Percentiles rank a stretch among this genome's conserved stretches.
These are phyloP conservation scores for Morone chrysops DNA, from an alignment of 2,113 vertebrate species.

Conservation along the genomic window DNA sequence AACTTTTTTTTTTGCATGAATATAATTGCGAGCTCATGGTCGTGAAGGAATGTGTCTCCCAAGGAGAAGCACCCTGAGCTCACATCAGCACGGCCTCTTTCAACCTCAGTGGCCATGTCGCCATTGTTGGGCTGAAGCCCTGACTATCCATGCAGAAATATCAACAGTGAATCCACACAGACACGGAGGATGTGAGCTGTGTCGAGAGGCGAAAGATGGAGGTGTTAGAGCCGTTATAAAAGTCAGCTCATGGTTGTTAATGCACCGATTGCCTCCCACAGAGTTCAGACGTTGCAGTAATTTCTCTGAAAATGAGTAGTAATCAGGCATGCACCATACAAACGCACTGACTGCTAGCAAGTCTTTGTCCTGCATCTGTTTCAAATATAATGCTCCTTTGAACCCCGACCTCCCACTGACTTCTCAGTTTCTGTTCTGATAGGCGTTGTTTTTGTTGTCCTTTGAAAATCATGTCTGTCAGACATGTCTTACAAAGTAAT, in stretches of 20 bases:
- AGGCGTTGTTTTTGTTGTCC: background rate
- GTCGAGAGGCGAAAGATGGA: background rate
- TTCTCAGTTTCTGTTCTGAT: background rate
- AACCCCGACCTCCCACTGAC: background rate
- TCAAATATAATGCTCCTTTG: background rate
- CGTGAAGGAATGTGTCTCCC: background rate
- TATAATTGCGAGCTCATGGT: background rate
- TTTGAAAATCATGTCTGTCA: background rate
- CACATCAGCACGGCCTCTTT: constrained; percentile 20
- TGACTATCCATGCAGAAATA: constrained; percentile 19
- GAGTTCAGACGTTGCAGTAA: background rate
- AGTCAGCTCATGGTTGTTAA: constrained; percentile 8
- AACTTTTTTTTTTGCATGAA: constrained; percentile 20
- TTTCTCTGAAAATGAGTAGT: background rate
- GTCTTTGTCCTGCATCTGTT: constrained; percentile 10
- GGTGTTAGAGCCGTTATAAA: background rate
- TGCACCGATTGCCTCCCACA: constrained; percentile 1
- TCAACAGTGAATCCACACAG: background rate
- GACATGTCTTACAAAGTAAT: too few relatives aligned
- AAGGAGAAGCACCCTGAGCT: constrained; percentile 1
- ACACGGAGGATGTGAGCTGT: background rate
- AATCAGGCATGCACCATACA: constrained; percentile 1
- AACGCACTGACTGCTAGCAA: background rate
- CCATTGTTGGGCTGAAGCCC: constrained; percentile 5
- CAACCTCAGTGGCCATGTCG: background rate